A percentile compares a stretch with the other conserved stretches of the same genome.
Evolutionary conservation across 2,113 vertebrate genomes (phyloP).

Genomic region (Tachycineta bicolor): DNA sequence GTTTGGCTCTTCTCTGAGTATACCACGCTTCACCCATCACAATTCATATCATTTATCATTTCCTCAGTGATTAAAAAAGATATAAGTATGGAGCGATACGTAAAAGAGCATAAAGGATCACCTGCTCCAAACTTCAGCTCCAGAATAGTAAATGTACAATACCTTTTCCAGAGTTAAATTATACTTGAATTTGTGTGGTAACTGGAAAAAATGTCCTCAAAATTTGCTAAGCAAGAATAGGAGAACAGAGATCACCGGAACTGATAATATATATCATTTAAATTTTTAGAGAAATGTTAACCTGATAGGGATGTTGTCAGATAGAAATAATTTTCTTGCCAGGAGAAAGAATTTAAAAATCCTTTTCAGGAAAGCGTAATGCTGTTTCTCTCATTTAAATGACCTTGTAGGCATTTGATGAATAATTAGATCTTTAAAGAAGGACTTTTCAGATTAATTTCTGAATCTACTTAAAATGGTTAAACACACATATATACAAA

Average conservation of each 20-base stretch:
- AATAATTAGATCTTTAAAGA: background rate
- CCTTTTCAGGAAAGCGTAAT: background rate
- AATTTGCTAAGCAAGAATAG: background rate
- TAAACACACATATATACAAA: background rate
- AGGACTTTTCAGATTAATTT: background rate
- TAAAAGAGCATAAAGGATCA: background rate
- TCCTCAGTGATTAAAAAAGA: background rate
- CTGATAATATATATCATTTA: background rate
- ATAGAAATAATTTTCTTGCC: background rate
- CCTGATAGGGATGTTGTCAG: accelerated
- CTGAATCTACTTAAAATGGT: background rate
- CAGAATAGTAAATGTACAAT: background rate
- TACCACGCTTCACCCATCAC: background rate
- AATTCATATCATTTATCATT: background rate
- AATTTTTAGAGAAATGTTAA: background rate
- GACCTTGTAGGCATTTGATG: background rate
- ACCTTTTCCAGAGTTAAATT: background rate
- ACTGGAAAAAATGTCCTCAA: background rate
- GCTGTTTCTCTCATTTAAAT: background rate
- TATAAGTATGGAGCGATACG: background rate
- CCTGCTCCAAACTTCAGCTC: background rate
- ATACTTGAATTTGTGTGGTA: background rate
- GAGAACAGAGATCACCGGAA: background rate
- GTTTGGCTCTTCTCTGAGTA: background rate
- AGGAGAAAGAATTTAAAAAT: background rate